Base-by-base conservation (phyloP, 2,888 invertebrate genomes). In the Aphidoletes aphidimyza region DNA sequence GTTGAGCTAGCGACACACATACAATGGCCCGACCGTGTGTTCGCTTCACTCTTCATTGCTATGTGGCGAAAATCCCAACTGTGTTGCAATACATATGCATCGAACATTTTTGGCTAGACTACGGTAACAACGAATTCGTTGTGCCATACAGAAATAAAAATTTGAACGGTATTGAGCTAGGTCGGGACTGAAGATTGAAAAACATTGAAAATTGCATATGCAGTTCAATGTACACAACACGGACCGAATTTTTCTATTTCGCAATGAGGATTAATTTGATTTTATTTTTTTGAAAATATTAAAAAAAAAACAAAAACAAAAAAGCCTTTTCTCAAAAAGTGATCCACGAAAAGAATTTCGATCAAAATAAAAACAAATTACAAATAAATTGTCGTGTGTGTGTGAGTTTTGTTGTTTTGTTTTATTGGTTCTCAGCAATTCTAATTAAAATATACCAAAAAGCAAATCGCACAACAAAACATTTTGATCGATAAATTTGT, bases 141-240 rank as follows among this genome's bases (percentile, higher is more conserved):
- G 84, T 69, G 84, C 85, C 84, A 84, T 39, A 69, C 59, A 84
- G 59, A 78, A 84, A 49, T 9, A 39, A 49, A 49, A 84, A 47
- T 49, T 47, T 84, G 84, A 83, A 84, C 36, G 83, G 84, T 84
- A 81, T 85, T 85, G 84, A 84, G 83, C 69, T 85, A 85, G 85
- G 85, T 85, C 85, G 83, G 83, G 49, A 54, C 14, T n/a, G 45
- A 83, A 42, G 26, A 81, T 81, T 39, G 36, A n/a, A 81, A 69
- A 81, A 81, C 81, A 81, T 81, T 81, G 30, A 69, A 69, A n/a
- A 30, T 69, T 47, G 6, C 34, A 37, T n/a, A 81, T 81, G 81
- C 81, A 81, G 37, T 81, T 37, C 37, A 81, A 81, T 37, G 81
- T 37, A 78, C 36, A 78, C 78, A 42, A 9, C 8, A 6, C 42